Base-by-base conservation (phyloP, 1,140 invertebrate genomes). In the Hyposmocoma kahamanoa region DNA sequence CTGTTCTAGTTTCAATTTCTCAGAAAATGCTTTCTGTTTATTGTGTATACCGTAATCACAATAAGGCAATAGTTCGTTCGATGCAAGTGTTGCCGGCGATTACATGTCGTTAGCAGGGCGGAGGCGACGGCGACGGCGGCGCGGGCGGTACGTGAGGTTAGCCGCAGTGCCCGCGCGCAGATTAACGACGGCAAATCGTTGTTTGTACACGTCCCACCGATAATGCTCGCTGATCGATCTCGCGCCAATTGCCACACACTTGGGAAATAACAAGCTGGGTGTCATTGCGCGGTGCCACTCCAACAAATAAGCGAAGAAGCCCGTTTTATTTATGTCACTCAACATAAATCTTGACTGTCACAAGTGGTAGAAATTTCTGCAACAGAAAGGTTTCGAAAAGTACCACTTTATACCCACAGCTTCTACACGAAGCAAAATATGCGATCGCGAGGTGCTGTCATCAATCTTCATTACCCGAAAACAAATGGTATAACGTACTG, bases 141-240 rank as follows among this genome's bases (percentile, higher is more conserved):
- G n/a, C n/a, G n/a, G n/a, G 56, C 48, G 57, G 62, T 70, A 83
- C 79, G 76, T 83, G 79, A 83, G 76, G 72, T 73, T 69, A 75
- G 63, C 49, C 58, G 42, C 52, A 50, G 59, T 59, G 56, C 49
- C 69, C 64, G 61, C 34, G 63, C 59, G 62, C 56, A 64, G 67
- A 74, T 82, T 80, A 81, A 80, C 72, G 68, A 80, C 72, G 67
- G 73, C 69, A 80, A 82, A 77, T 79, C 73, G 75, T 71, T 85
- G 77, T 82, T 83, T 85, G 76, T 77, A 83, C 82, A 83, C 82
- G 79, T 85, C 69, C 82, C 71, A 82, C 72, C 69, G 67, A 80
- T 84, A 84, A 83, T 80, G 67, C 64, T 62, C 71, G 62, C 72
- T 72, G 78, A 77, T 77, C 73, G 67, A 79, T 15, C 17, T 20